Evolutionary conservation across 2,113 vertebrate species (phyloP).

Genomic region (Hemiscyllium ocellatum): DNA sequence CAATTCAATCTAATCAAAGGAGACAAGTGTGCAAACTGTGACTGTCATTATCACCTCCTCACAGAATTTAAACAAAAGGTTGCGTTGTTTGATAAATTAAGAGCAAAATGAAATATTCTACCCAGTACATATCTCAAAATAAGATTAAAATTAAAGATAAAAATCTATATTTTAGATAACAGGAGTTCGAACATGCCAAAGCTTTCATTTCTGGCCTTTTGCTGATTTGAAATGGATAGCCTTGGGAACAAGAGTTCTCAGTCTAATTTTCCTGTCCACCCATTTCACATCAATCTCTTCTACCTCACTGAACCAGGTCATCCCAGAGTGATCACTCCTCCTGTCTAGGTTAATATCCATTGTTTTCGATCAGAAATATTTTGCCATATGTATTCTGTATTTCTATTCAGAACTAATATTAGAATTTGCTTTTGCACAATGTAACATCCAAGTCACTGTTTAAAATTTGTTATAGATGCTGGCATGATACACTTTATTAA

Average conservation of each 20-base stretch:
- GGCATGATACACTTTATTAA: not conserved
- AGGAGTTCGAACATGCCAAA: not conserved
- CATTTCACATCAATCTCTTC: not conserved
- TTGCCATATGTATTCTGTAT: not conserved
- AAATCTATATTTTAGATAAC: not conserved
- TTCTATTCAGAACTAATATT: not conserved
- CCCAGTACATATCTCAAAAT: not conserved
- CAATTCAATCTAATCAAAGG: not conserved
- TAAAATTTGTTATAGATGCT: not conserved
- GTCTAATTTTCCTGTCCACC: not conserved
- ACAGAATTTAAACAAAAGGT: not conserved
- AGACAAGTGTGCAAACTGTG: not conserved
- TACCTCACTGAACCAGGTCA: not conserved
- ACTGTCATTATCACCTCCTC: not conserved
- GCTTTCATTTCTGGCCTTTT: not conserved
- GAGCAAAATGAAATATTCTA: not conserved
- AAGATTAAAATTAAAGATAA: not conserved
- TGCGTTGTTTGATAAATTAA: not conserved
- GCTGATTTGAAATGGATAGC: constrained; percentile 9
- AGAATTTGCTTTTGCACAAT: not conserved
- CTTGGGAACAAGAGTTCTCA: not conserved
- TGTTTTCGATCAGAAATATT: not conserved
- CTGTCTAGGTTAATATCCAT: not conserved
- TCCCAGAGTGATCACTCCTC: not conserved
- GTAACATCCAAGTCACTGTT: not conserved